A percentile compares a stretch with the other conserved stretches of the same genome.
phyloP scores from a whole-genome alignment of 2,113 vertebrate genomes.

The Clarias gariepinus region DNA sequence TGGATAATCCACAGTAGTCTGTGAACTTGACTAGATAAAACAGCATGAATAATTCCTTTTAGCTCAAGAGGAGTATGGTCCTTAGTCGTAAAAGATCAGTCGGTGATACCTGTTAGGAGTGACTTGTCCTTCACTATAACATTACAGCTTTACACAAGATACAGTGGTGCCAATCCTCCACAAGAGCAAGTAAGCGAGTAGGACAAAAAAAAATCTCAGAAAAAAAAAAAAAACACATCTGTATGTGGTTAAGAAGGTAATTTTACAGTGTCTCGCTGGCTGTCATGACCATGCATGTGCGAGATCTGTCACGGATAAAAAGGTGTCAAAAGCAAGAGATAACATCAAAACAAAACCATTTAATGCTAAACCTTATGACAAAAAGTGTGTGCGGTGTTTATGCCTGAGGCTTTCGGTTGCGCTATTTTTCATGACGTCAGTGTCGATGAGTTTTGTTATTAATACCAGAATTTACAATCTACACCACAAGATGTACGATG shows the following conservation, averaged over 20 bases:
- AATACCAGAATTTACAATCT: constrained; percentile 8
- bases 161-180: background rate
- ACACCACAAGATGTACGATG: constrained; percentile 1
- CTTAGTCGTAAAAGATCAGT: constrained; percentile 28
- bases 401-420: constrained; percentile 1
- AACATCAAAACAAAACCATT: constrained; percentile 30
- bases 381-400: constrained; percentile 6
- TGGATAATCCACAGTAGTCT: constrained; percentile 52
- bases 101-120: constrained; percentile 46
- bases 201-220: constrained; percentile 49
- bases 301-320: constrained; percentile 19
- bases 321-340: constrained; percentile 20
- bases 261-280: constrained; percentile 27
- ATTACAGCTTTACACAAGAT: background rate
- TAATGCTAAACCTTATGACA: constrained; percentile 8
- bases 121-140: constrained; percentile 18
- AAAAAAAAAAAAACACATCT: constrained; percentile 50
- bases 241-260: constrained; percentile 45
- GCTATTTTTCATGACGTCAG: background rate
- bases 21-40: constrained; percentile 39
- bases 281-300: constrained; percentile 18
- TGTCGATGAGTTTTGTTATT: constrained; percentile 17
- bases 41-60: constrained; percentile 37
- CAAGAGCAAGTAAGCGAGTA: constrained; percentile 2
- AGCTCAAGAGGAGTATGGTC: constrained; percentile 43